Conservation (phyloP, 2,113 vertebrate species). For the Eclectus roratus region DNA sequence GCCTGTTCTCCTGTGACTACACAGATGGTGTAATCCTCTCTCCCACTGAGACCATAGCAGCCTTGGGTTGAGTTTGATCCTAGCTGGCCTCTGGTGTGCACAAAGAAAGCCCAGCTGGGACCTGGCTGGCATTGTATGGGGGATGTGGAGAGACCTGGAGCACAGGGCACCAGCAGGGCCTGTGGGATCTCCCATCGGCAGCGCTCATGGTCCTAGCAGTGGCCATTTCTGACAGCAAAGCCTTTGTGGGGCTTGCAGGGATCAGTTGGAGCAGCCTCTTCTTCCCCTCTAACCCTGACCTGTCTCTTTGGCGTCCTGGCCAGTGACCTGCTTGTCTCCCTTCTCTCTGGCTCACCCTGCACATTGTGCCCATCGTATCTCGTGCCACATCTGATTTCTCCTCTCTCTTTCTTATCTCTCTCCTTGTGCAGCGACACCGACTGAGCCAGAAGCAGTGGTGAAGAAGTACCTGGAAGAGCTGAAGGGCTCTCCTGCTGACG, state of each 20-base stretch:
- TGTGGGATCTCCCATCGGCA: rapidly evolving
- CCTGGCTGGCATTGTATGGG: rapidly evolving
- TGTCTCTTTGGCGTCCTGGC: conserved; percentile 1
- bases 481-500: conserved; percentile 62
- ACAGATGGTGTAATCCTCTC: rapidly evolving
- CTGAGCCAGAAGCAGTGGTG: conserved; percentile 78
- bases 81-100: background rate
- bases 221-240: background rate
- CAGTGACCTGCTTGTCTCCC: conserved; percentile 8
- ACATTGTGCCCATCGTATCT: rapidly evolving
- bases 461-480: conserved; percentile 76
- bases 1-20: background rate
- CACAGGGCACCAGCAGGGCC: background rate
- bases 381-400: background rate
- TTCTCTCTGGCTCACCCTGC: background rate
- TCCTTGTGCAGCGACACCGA: background rate
- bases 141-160: background rate
- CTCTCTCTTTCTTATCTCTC: background rate
- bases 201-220: rapidly evolving
- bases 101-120: background rate
- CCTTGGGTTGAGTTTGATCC: background rate
- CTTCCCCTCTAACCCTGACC: background rate
- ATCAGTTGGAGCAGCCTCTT: background rate
- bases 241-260: background rate
- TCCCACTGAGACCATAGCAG: background rate